phyloP scores from a whole-genome alignment of 2,888 invertebrate species.

The Caenorhabditis plicata region DNA sequence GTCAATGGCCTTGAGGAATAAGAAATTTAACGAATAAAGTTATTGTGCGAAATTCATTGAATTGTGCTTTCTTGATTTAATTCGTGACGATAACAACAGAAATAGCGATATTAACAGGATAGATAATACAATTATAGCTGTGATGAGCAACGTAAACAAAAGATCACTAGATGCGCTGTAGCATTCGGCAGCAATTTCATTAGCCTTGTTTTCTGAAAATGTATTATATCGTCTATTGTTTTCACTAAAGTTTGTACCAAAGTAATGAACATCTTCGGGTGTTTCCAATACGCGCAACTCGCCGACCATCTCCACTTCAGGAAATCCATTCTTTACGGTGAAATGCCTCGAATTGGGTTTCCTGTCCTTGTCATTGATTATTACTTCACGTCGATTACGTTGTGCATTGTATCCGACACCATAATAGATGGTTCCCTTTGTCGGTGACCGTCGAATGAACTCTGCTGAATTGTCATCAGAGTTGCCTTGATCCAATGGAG shows the following conservation, averaged over 20 bases:
- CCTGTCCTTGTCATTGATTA: slow-evolving; percentile 22
- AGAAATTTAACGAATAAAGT: slow-evolving; percentile 1
- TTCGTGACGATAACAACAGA: slow-evolving; percentile 28
- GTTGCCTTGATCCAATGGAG: slow-evolving; percentile 20
- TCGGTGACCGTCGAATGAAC: slow-evolving; percentile 30
- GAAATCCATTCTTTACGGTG: slow-evolving; percentile 35
- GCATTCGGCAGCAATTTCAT: slow-evolving; percentile 1
- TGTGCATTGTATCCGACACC: slow-evolving; percentile 32
- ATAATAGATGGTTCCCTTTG: slow-evolving; percentile 32
- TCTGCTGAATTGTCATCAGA: slow-evolving; percentile 33
- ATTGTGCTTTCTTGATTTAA: slow-evolving; percentile 26
- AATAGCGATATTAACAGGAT: slow-evolving; percentile 29
- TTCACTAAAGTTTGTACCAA: slow-evolving; percentile 29
- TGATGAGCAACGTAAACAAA: slow-evolving; percentile 27
- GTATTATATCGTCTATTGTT: background rate
- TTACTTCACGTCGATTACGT: slow-evolving; percentile 29
- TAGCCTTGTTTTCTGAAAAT: slow-evolving; percentile 13
- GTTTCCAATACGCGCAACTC: slow-evolving; percentile 60
- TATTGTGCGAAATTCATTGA: slow-evolving; percentile 31
- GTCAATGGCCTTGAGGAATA: background rate
- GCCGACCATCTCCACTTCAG: slow-evolving; percentile 54
- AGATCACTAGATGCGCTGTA: slow-evolving; percentile 14
- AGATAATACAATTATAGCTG: slow-evolving; percentile 27
- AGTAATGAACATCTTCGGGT: slow-evolving; percentile 57
- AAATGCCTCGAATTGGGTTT: slow-evolving; percentile 9